Conservation (phyloP, 2,113 vertebrate species). For the Phylloscopus trochiloides region DNA sequence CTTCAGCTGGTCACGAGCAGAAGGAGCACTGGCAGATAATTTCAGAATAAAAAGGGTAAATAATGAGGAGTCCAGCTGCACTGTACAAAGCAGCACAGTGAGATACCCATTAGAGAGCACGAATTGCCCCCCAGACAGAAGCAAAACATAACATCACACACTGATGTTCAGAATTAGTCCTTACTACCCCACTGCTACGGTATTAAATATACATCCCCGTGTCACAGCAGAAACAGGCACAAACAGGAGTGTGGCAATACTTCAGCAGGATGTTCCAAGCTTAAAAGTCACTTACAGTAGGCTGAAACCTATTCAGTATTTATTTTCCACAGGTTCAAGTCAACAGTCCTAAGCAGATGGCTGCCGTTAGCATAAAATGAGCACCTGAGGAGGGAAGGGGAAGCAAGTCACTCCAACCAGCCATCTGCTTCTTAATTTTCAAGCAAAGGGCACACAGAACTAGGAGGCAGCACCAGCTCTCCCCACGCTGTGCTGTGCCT, state of each 20-base stretch:
- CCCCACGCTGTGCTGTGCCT: background rate
- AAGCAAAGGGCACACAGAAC: conserved; percentile 56
- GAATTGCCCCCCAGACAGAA: background rate
- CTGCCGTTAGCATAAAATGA: conserved; percentile 68
- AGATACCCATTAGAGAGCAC: conserved; percentile 9
- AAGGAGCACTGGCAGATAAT: background rate
- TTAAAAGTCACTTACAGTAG: conserved; percentile 53
- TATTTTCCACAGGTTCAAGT: conserved; percentile 61
- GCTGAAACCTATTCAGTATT: conserved; percentile 29
- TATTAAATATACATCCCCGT: conserved; percentile 18
- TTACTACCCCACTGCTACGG: background rate
- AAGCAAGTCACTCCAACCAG: conserved; percentile 27
- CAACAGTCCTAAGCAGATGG: conserved; percentile 67
- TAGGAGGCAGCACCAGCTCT: background rate
- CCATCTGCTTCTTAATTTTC: conserved; percentile 70
- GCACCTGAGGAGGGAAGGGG: conserved; percentile 51
- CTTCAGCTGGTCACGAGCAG: background rate
- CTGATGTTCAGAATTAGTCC: background rate
- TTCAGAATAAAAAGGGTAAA: conserved; percentile 8
- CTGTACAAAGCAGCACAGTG: background rate
- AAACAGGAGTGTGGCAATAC: background rate
- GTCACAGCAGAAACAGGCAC: conserved; percentile 1
- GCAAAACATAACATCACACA: background rate
- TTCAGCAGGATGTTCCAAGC: background rate
- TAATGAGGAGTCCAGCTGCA: conserved; percentile 12